Percentiles rank a stretch among this genome's conserved stretches.
Evolutionary conservation across 2,113 vertebrate genomes (phyloP).

Genomic region (Apistogramma diplotaenia): DNA sequence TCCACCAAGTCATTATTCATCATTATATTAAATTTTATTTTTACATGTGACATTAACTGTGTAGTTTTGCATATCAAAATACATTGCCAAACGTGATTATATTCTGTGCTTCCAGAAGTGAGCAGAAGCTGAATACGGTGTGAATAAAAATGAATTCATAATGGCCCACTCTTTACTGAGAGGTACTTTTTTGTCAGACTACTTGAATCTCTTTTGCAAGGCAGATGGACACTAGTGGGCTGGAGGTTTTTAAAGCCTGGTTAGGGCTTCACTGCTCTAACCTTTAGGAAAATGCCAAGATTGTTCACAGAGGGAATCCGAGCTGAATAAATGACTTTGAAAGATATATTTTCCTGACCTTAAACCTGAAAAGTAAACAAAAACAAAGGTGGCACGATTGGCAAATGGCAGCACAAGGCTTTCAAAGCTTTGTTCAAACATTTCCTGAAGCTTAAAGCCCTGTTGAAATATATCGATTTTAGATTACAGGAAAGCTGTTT

Average conservation of each 20-base stretch:
- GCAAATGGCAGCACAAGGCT: background rate
- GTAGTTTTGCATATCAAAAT: slow-evolving; percentile 2
- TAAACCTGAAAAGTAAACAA: slow-evolving; percentile 8
- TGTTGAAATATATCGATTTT: background rate
- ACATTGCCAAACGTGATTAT: background rate
- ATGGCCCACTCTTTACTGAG: background rate
- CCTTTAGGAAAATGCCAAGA: slow-evolving; percentile 52
- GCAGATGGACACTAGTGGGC: slow-evolving; percentile 18
- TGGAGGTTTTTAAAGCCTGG: slow-evolving; percentile 10
- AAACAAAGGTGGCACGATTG: background rate
- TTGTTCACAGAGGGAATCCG: slow-evolving; percentile 27
- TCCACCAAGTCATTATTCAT: slow-evolving; percentile 16
- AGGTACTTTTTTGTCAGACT: background rate
- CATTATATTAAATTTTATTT: slow-evolving; percentile 7
- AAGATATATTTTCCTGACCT: slow-evolving; percentile 1
- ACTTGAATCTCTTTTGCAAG: slow-evolving; percentile 12
- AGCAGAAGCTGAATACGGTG: background rate
- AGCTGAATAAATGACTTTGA: slow-evolving; percentile 20
- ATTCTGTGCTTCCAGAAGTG: background rate
- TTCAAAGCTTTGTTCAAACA: background rate
- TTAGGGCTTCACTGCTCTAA: slow-evolving; percentile 23
- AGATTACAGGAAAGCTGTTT: background rate
- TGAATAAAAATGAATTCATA: background rate
- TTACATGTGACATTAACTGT: slow-evolving; percentile 5
- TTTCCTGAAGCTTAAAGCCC: background rate